A percentile compares a stretch with the other conserved stretches of the same genome.
phyloP scores from a whole-genome alignment of 2,113 vertebrate genomes.

The Pituophis catenifer region DNA sequence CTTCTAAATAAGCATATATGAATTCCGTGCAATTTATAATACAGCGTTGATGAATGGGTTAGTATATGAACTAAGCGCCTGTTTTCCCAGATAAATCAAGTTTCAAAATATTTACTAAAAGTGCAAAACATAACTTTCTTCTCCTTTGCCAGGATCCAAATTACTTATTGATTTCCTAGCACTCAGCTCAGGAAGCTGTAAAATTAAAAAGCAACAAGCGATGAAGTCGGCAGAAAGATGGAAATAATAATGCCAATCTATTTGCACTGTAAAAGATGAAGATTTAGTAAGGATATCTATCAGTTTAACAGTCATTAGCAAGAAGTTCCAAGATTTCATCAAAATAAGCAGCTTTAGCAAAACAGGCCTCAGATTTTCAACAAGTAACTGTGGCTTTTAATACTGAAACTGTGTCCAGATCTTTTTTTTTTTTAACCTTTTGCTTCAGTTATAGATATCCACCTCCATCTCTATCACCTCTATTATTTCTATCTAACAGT shows the following conservation, averaged over 20 bases:
- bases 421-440: background rate
- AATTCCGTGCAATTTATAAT: conserved; percentile 71
- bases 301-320: conserved; percentile 30
- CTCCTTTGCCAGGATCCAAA: conserved; percentile 61
- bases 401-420: background rate
- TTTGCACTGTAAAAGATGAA: conserved; percentile 42
- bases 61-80: conserved; percentile 63
- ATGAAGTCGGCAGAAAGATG: conserved; percentile 42
- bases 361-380: conserved; percentile 33
- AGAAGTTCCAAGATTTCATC: conserved; percentile 18
- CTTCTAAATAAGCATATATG: conserved; percentile 68
- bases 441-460: background rate
- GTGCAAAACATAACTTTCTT: conserved; percentile 60
- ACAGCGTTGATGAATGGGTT: conserved; percentile 63
- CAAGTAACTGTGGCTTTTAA: background rate
- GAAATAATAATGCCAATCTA: conserved; percentile 51
- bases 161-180: conserved; percentile 77
- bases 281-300: conserved; percentile 35
- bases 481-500: background rate
- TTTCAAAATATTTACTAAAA: conserved; percentile 68
- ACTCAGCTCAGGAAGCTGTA: conserved; percentile 62
- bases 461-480: background rate
- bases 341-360: conserved; percentile 40
- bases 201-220: conserved; percentile 64
- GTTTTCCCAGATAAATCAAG: conserved; percentile 67